Conservation (phyloP, 2,113 vertebrate genomes). For the Dermatemys mawii region DNA sequence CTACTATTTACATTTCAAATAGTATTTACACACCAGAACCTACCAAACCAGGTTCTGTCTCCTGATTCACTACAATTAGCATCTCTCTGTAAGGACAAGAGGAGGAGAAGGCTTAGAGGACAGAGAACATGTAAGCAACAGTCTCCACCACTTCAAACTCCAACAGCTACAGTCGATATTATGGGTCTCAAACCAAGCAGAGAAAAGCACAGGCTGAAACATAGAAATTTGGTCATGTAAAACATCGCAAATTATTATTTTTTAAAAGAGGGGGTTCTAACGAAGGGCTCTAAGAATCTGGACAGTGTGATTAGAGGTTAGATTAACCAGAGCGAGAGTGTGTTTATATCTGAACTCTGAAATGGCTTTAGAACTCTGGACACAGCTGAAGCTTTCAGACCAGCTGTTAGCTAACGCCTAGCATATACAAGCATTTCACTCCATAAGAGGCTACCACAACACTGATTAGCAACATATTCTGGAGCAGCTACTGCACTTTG, state of each 20-base stretch:
- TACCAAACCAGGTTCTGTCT: background rate
- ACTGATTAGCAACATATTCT: background rate
- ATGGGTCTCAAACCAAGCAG: background rate
- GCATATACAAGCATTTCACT: background rate
- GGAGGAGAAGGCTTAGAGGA: background rate
- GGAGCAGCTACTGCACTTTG: background rate
- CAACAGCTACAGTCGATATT: background rate
- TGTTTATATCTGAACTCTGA: background rate
- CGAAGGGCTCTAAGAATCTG: background rate
- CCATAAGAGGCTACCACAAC: background rate
- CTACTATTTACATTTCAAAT: constrained; percentile 52
- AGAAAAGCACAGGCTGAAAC: background rate
- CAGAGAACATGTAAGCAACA: background rate
- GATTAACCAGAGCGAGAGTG: background rate
- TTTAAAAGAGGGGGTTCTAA: background rate
- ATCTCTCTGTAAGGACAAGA: background rate
- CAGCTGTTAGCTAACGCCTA: rapidly evolving
- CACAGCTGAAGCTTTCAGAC: background rate
- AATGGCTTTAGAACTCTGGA: background rate
- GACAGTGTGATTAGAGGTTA: background rate
- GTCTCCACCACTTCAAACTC: background rate
- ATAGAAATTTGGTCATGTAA: background rate
- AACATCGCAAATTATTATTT: background rate
- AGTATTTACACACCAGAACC: constrained; percentile 21
- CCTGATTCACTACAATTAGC: background rate